A percentile compares a stretch with the other conserved stretches of the same genome.
Evolutionary conservation across 1,140 invertebrate species (phyloP).

Genomic region (Macrotrachela quadricornifera): DNA sequence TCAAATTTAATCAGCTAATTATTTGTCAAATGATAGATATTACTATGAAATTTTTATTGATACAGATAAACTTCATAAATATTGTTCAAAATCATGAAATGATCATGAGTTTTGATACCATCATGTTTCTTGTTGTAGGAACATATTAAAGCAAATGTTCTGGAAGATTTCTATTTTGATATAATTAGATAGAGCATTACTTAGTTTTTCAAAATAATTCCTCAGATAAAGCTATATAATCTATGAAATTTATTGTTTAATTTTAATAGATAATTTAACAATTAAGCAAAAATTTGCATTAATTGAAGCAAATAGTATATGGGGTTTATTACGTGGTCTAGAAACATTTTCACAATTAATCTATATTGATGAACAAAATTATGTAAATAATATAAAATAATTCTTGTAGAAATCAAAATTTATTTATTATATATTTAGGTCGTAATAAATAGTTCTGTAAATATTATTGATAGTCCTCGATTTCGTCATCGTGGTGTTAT

Average conservation of each 20-base stretch:
- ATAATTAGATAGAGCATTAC: too few species aligned
- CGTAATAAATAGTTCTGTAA: background rate
- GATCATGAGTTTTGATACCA: too few species aligned
- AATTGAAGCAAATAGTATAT: background rate
- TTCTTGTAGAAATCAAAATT: too few species aligned
- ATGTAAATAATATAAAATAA: background rate
- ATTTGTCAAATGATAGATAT: too few species aligned
- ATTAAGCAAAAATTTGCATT: background rate
- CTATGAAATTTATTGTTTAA: background rate
- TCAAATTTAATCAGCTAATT: too few species aligned
- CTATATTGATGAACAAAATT: background rate
- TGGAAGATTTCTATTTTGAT: too few species aligned
- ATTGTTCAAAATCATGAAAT: too few species aligned
- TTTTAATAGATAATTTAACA: background rate
- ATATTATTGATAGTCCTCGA: constrained; percentile 16
- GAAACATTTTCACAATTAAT: constrained; percentile 9
- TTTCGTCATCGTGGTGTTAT: constrained; percentile 53
- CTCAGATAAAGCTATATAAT: background rate
- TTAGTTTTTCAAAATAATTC: too few species aligned
- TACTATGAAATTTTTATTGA: too few species aligned
- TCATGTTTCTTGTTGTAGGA: too few species aligned
- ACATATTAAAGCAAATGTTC: too few species aligned
- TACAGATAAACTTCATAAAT: too few species aligned
- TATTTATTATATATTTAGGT: background rate
- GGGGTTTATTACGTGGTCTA: constrained; percentile 4